phyloP scores from a whole-genome alignment of 2,113 vertebrate genomes.

The Chinchilla lanigera region DNA sequence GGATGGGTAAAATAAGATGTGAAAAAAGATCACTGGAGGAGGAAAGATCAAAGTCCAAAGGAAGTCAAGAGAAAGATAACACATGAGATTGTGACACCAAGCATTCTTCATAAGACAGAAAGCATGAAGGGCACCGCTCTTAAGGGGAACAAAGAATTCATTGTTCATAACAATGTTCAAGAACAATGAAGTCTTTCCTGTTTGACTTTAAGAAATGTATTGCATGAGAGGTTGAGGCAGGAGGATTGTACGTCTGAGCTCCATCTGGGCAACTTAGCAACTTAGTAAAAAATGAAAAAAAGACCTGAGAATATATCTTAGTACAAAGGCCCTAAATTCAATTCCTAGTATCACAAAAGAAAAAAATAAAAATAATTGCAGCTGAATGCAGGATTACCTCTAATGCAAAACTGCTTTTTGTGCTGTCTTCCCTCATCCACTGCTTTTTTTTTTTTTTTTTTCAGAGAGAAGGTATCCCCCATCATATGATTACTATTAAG shows the following conservation, averaged over 20 bases:
- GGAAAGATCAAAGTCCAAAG: not conserved
- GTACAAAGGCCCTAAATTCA: not conserved
- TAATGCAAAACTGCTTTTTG: not conserved
- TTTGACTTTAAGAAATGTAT: not conserved
- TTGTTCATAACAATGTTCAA: not conserved
- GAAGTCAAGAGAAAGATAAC: not conserved
- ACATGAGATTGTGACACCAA: not conserved
- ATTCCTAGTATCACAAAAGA: not conserved
- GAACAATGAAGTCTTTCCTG: not conserved
- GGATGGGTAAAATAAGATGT: not conserved
- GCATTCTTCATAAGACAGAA: not conserved
- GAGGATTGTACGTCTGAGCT: not conserved
- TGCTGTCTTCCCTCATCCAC: not conserved
- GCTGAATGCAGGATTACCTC: not conserved
- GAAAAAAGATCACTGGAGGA: not conserved
- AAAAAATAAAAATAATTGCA: not conserved
- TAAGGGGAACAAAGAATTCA: not conserved
- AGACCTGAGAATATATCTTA: not conserved
- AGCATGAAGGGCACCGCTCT: not conserved
- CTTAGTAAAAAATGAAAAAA: not conserved
- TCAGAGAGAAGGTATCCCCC: constrained; percentile 64
- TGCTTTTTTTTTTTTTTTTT: not conserved
- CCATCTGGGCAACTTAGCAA: not conserved
- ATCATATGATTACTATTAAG: constrained; percentile 62
- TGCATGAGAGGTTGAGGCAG: not conserved